A percentile compares a stretch with the other conserved stretches of the same genome.
These are phyloP conservation scores for Morpho deidamia DNA, from an alignment of 2,888 invertebrate species.

Conservation along the genomic window DNA sequence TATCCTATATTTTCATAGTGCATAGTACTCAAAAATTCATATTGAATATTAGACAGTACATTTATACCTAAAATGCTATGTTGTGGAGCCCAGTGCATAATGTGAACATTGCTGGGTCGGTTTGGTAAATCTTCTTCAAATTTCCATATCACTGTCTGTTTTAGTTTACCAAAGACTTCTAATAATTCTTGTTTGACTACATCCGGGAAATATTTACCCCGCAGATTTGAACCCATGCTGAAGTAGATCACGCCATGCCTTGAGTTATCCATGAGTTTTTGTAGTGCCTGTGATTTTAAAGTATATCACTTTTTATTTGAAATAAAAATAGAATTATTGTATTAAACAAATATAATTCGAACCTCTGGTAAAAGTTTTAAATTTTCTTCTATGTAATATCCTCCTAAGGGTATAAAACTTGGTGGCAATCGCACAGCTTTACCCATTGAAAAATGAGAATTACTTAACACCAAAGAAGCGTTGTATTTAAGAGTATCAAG, in stretches of 20 bases:
- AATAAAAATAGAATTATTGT: too few relatives aligned
- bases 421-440: conserved; percentile 37
- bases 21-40: too few relatives aligned
- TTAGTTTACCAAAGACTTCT: conserved; percentile 43
- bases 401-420: conserved; percentile 41
- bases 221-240: background rate
- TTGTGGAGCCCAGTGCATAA: conserved; percentile 51
- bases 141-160: conserved; percentile 59
- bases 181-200: conserved; percentile 35
- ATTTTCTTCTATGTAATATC: conserved; percentile 43
- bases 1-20: too few relatives aligned
- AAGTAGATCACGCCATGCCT: background rate
- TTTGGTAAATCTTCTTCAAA: conserved; percentile 42
- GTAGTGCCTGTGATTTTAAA: background rate
- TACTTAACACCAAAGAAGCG: conserved; percentile 29
- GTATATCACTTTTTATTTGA: background rate
- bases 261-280: background rate
- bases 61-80: conserved; percentile 40
- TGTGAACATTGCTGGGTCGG: conserved; percentile 44
- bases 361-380: conserved; percentile 37
- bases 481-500: conserved; percentile 22
- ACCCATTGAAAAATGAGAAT: conserved; percentile 30
- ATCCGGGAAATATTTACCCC: conserved; percentile 38
- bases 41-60: background rate
- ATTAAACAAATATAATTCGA: background rate